Base-by-base conservation (phyloP, 2,113 vertebrate species). In the Cygnus buccinator region DNA sequence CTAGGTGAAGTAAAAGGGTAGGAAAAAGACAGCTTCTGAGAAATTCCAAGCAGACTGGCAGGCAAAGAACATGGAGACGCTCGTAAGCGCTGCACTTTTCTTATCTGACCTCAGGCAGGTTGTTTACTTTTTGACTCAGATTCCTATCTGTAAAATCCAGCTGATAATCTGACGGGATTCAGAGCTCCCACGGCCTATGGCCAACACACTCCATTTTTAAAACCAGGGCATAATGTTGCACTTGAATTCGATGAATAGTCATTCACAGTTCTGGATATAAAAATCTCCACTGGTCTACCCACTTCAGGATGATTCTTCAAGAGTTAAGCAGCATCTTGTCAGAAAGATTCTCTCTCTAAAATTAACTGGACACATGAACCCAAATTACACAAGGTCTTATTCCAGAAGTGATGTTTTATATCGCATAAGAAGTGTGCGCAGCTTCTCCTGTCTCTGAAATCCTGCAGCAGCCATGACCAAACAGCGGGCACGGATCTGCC, bases 91-190 rank as follows among this genome's bases (percentile, higher is more conserved):
- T 57, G 41, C 8, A 2, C 39, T 90, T 19, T 89, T 87, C 39
- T 84, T 35, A 46, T 48, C 33, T 61, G 50, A 87, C 77, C 70
- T 89, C 80, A 78, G 57, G 43, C 52, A 93, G 92, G 78, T 37
- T 48, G 73, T 90, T 95, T 94, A 59, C 54, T 85, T 93, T 94
- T 35, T 87, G 52, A 67, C 62, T 75, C 20, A 8, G 48, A 43
- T 89, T 91, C 54, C 4, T 68, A 68, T 80, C 67, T 58, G 58
- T 78, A 83, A 79, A 85, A 89, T 81, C 79, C 80, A 89, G 73
- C 41, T 44, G 55, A 37, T 55, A 67, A 52, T 8, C 37, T n/a
- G 31, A 75, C 37, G 81, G 52, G 11, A 67, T 46, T 20, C 68
- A 68, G 46, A 68, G 70, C 23, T 77, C 55, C 72, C 75, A 54